Base-by-base conservation (phyloP, 2,888 invertebrate genomes). In the Orthonevra nobilis region DNA sequence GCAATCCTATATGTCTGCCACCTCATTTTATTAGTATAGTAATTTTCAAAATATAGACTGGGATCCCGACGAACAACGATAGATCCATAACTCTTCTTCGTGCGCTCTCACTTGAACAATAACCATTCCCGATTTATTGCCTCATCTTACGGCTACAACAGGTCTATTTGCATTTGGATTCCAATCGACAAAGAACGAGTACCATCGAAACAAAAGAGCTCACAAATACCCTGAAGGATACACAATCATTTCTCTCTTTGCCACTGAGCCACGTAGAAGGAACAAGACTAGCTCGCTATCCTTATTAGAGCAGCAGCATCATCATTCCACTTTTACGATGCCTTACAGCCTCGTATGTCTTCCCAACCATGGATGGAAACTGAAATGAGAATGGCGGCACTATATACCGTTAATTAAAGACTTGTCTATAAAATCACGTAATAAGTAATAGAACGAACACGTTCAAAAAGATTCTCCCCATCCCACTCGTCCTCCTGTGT, bases 91-190 rank as follows among this genome's bases (percentile, higher is more conserved):
- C 12, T 28, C 36, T 4, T 10, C 15, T 40, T 30, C 30, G 30
- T 17, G 3, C 14, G n/a, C 38, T 15, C 54, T 46, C 19, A 23
- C 36, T 20, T 26, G 15, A 17, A 38, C 28, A 42, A 30, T 63
- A 63, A 64, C 63, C 36, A 44, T 64, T 77, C 50, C 54, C 58
- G 58, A 77, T 77, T 70, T 77, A 77, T 70, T 64, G 58, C 75
- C 70, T 58, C 75, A 60, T 77, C 70, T 70, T 52, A 70, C 52
- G 46, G 58, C 36, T 58, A 61, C 54, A 70, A 64, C 63, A 77
- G 69, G 64, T 77, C 70, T 70, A 77, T 77, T 77, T 77, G 75
- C 69, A 77, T 77, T 77, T 12, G 52, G 58, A 77, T 64, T 77
- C 38, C 23, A 69, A 77, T 77, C 69, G 69, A 77, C 63, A 58